Evolutionary conservation across 2,113 vertebrate genomes (phyloP), one percentile per base, ranked within the genome.

Genomic region (Tenrec ecaudatus): DNA sequence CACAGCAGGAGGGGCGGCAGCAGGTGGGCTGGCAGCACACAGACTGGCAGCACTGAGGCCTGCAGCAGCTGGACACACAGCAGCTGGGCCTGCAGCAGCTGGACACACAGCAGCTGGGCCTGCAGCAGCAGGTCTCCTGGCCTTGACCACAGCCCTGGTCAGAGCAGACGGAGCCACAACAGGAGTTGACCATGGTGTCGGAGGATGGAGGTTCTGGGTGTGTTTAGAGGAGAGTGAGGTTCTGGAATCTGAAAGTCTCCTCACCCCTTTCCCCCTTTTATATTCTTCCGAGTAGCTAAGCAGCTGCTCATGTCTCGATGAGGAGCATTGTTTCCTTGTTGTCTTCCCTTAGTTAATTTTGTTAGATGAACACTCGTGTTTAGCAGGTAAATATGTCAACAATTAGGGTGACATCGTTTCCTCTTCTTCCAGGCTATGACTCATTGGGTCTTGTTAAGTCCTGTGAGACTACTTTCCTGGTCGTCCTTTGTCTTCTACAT

Each of bases 181-280:
- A 96, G 68, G 95, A 95, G 75, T 0, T 95, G 86, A 81, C 86
- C 96, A 92, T 93, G 73, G 77, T 92, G 81, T 89, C 15, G 0
- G 75, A 85, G 60, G 20, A 2, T 58, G 5, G 71, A 89, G 78
- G 85, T 64, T 94, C 62, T 88, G 40, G 20, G 4, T 90, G 3
- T 0, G 57, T 87, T 84, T 87, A 2, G 69, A 92, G 62, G 71
- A 57, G 25, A 60, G 31, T 68, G 75, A 86, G 27, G 71, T 4
- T 86, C 86, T 33, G 27, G 36, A 77, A 36, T 93, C 23, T 86
- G 62, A 73, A 31, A 40, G 43, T 85, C 43, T 62, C 20, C 36
- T 3, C 62, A 80, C 19, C n/a, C 25, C 29, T n/a, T 12, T 2
- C 0, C 29, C 29, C n/a, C 43, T 90, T 90, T 90, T 82, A 86